phyloP scores from a whole-genome alignment of 2,113 vertebrate genomes.

The Eretmochelys imbricata region DNA sequence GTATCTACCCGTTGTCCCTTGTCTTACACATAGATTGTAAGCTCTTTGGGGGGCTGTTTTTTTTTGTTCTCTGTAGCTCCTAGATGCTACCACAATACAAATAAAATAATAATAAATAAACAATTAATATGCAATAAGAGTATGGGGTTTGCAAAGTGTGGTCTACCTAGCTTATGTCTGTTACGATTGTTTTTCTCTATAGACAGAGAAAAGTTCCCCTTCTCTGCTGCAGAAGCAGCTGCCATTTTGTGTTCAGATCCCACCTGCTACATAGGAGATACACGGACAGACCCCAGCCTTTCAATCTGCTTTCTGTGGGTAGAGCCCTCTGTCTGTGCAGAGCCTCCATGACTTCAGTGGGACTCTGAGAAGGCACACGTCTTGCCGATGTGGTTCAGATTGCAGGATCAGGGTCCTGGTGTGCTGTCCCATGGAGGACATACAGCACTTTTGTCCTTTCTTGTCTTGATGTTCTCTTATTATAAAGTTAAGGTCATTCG shows the following conservation, averaged over 20 bases:
- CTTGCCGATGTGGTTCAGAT: background rate
- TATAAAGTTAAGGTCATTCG: conserved; percentile 36
- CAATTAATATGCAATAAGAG: background rate
- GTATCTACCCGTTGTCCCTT: background rate
- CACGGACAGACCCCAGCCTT: background rate
- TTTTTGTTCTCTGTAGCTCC: background rate
- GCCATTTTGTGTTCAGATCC: accelerated
- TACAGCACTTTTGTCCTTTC: background rate
- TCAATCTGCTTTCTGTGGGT: accelerated
- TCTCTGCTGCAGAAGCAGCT: background rate
- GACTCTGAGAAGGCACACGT: accelerated
- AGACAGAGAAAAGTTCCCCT: background rate
- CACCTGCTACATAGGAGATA: accelerated
- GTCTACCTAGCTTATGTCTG: background rate
- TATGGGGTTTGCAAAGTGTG: background rate
- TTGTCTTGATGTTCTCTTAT: conserved; percentile 1
- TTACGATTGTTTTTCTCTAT: background rate
- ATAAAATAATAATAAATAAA: background rate
- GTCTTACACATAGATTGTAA: background rate
- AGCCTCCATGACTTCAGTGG: background rate
- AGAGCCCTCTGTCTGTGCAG: background rate
- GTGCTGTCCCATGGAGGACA: background rate
- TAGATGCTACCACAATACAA: background rate
- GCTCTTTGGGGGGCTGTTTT: background rate
- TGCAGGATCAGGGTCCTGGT: background rate